Conservation (phyloP, 2,797 vertebrate species). For the Fratercula arctica region DNA sequence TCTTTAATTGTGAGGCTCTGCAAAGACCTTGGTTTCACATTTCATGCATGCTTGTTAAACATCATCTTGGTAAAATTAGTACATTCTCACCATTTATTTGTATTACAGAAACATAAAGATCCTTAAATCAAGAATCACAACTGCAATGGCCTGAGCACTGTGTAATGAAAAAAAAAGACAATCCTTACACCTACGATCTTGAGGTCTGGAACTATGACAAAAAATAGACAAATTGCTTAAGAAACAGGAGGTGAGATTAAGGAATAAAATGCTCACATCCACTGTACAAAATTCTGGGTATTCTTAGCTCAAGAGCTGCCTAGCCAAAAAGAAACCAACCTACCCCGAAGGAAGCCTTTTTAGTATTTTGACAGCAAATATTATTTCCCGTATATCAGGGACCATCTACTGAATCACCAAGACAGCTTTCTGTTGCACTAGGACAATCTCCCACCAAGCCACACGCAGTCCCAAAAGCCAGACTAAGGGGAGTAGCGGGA, state of each 20-base stretch:
- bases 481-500: not conserved
- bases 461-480: not conserved
- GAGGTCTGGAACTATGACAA: not conserved
- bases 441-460: not conserved
- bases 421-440: not conserved
- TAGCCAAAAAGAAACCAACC: not conserved
- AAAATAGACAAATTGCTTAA: not conserved
- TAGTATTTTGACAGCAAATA: not conserved
- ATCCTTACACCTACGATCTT: not conserved
- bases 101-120: not conserved
- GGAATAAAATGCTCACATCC: not conserved
- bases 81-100: not conserved
- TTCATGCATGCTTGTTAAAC: not conserved
- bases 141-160: not conserved
- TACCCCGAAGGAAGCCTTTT: not conserved
- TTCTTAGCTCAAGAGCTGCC: conserved; percentile 25
- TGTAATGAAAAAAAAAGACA: not conserved
- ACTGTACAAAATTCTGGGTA: not conserved
- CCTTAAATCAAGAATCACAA: not conserved
- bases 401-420: not conserved
- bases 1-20: not conserved
- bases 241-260: not conserved
- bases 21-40: not conserved
- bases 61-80: not conserved
- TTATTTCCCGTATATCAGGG: not conserved